Evolutionary conservation across 2,797 vertebrate species (phyloP).

Genomic region (Hydrophis major): DNA sequence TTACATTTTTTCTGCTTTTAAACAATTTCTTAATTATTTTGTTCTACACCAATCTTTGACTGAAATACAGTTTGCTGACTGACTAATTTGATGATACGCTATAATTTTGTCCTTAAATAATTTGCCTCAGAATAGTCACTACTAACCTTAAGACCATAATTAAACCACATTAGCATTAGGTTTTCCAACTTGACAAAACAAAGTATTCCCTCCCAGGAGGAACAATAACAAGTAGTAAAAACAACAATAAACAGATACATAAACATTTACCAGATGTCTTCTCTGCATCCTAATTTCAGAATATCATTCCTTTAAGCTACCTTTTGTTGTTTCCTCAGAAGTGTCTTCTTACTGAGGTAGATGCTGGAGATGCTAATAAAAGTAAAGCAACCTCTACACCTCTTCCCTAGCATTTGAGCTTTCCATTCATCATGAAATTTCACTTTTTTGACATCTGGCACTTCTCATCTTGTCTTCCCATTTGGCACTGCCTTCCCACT

Average conservation of each 20-base stretch:
- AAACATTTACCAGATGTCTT: constrained; percentile 44
- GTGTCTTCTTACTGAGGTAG: constrained; percentile 3
- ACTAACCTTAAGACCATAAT: not conserved
- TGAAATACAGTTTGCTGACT: not conserved
- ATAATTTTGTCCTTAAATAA: not conserved
- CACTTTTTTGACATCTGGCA: constrained; percentile 52
- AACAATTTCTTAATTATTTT: not conserved
- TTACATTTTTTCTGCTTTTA: not conserved
- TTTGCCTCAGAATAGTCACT: fast-evolving
- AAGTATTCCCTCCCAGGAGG: not conserved
- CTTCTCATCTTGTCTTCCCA: constrained; percentile 25
- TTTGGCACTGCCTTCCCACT: constrained; percentile 43
- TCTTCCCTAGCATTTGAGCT: constrained; percentile 1
- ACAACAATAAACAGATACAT: constrained; percentile 8
- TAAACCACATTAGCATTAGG: not conserved
- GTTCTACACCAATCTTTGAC: not conserved
- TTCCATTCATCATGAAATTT: constrained; percentile 4
- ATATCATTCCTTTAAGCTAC: constrained; percentile 22
- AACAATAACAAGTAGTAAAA: not conserved
- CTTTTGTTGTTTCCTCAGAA: constrained; percentile 41
- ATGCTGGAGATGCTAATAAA: constrained; percentile 39
- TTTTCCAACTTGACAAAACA: not conserved
- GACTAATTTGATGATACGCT: not conserved
- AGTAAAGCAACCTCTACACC: constrained; percentile 13
- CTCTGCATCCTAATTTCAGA: constrained; percentile 12